Base-by-base conservation (phyloP, 2,113 vertebrate species). In the Petaurus breviceps region DNA sequence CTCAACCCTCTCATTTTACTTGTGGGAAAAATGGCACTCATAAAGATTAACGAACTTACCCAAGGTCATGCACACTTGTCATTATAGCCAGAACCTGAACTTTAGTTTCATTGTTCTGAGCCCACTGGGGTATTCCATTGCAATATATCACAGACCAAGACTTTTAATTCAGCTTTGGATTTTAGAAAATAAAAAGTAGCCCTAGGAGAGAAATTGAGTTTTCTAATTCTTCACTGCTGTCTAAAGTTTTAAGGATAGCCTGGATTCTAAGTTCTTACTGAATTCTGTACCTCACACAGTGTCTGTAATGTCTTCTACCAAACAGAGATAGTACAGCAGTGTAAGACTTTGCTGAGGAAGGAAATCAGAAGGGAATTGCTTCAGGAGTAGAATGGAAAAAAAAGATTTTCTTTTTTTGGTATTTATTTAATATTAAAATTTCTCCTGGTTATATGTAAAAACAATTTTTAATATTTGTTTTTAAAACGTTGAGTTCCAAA, bases 221-320 rank as follows among this genome's bases (percentile, higher is more conserved):
- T 95, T 89, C 52, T 94, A n/a, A 61, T 90, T 93, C 55, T 26
- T 77, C 25, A 12, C 46, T 11, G 51, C 52, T 93, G 90, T 57
- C 53, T 93, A 3, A 94, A 89, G 47, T 93, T 93, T 90, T 57
- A 50, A 55, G 31, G 92, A 90, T 11, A 57, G 89, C n/a, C 90
- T 95, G 1, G 90, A 93, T 95, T 52, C 57, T 77, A 90, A 53
- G 54, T 43, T 94, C 49, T 92, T 92, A 23, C 23, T 90, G 91
- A 93, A 31, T 90, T 96, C 92, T 92, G 50, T 2, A 37, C 54
- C 53, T 97, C 8, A 91, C 4, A 43, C 43, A 53, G 28, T 94
- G 19, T 28, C 26, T 50, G 49, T 68, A 94, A 50, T 90, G 31
- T 94, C 92, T 46, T 16, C 61, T 11, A 3, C 50, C 24, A 24